These are phyloP conservation scores for Pseudomyrmex cubaensis DNA, from an alignment of 1,140 invertebrate species.

Conservation along the genomic window DNA sequence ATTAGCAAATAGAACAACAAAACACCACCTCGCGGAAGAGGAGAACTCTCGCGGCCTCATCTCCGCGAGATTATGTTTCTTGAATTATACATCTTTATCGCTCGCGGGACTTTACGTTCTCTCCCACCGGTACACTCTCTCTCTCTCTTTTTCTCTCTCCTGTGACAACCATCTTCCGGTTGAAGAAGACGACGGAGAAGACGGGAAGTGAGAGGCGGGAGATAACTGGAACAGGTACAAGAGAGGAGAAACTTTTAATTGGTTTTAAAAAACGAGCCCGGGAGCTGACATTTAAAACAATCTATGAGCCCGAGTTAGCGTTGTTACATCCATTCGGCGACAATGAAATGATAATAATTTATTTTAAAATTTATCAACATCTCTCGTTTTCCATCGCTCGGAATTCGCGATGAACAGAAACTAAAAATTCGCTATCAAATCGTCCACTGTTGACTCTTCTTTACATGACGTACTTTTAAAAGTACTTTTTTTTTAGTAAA, in stretches of 20 bases:
- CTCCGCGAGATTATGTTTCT: constrained; percentile 50
- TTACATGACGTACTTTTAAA: too few relatives aligned
- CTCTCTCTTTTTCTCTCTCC: too few relatives aligned
- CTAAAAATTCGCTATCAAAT: too few relatives aligned
- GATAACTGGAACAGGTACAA: constrained; percentile 52
- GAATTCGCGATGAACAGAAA: neutral
- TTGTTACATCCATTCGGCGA: constrained; percentile 47
- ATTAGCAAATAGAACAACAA: constrained; percentile 53
- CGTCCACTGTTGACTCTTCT: too few relatives aligned
- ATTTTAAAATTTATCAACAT: constrained; percentile 42
- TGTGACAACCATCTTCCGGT: constrained; percentile 71
- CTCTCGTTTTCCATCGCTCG: neutral
- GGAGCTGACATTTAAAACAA: constrained; percentile 57
- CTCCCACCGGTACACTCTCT: constrained; percentile 36
- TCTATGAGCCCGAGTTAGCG: constrained; percentile 49
- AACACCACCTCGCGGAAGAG: neutral
- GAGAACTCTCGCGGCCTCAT: neutral
- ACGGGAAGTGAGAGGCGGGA: constrained; percentile 33
- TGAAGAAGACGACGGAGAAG: constrained; percentile 11
- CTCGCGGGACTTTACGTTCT: constrained; percentile 40
- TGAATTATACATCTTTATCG: constrained; percentile 55
- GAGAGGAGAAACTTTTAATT: constrained; percentile 76
- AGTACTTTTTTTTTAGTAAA: too few relatives aligned
- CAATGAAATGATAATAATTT: constrained; percentile 50
- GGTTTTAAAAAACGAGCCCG: constrained; percentile 75